phyloP scores from a whole-genome alignment of 1,140 invertebrate genomes.

The Trypoxylus dichotomus region DNA sequence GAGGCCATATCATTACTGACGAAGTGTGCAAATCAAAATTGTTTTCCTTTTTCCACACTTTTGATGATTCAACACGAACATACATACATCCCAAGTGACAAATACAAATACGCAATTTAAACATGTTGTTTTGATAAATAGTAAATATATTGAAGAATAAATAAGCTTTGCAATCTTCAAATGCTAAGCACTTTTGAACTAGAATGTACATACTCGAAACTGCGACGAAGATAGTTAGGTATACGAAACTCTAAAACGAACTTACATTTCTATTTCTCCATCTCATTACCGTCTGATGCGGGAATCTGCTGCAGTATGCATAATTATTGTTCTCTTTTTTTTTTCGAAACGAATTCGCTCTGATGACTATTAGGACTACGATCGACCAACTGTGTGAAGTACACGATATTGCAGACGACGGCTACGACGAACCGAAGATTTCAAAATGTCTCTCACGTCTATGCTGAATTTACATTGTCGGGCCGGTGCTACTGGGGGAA shows the following conservation, averaged over 20 bases:
- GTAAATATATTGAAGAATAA: too few relatives aligned
- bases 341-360: not conserved
- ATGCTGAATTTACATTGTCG: constrained; percentile 46
- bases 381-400: not conserved
- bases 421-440: constrained; percentile 30
- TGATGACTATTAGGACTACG: constrained; percentile 3
- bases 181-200: too few relatives aligned
- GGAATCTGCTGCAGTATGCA: constrained; percentile 10
- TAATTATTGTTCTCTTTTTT: constrained; percentile 6
- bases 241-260: not conserved
- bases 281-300: not conserved
- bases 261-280: not conserved
- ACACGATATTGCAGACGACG: constrained; percentile 4
- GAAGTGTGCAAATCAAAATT: too few relatives aligned
- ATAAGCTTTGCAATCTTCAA: too few relatives aligned
- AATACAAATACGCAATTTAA: too few relatives aligned
- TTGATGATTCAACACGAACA: too few relatives aligned
- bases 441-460: constrained; percentile 45
- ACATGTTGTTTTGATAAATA: too few relatives aligned
- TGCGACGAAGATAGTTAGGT: not conserved
- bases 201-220: too few relatives aligned
- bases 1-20: too few relatives aligned
- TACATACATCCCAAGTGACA: too few relatives aligned
- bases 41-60: too few relatives aligned
- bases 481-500: constrained; percentile 12